Conservation (phyloP, 2,888 invertebrate genomes). For the Eueremaeus valkanovi region DNA sequence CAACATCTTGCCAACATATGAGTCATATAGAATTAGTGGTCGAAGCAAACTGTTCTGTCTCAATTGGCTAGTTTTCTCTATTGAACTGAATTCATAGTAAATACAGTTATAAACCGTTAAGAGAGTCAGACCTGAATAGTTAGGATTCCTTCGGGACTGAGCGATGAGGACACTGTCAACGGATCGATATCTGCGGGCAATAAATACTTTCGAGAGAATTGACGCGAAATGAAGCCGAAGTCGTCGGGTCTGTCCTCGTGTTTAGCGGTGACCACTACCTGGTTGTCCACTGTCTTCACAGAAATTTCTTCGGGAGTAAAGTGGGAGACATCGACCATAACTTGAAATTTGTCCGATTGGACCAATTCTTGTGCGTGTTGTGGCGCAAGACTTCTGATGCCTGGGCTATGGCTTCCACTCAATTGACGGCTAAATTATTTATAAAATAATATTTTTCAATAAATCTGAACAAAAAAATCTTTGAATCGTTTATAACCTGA, state of each 20-base stretch:
- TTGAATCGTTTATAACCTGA: conserved; percentile 12
- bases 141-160: conserved; percentile 46
- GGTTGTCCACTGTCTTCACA: conserved; percentile 46
- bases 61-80: too few species aligned
- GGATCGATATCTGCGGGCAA: conserved; percentile 45
- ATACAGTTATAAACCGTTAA: too few species aligned
- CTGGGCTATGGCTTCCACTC: not conserved
- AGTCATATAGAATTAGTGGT: too few species aligned
- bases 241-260: conserved; percentile 48
- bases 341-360: conserved; percentile 39
- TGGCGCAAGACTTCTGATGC: not conserved
- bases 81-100: too few species aligned
- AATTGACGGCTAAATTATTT: conserved; percentile 12
- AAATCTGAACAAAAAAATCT: too few species aligned
- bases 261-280: conserved; percentile 45
- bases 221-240: conserved; percentile 46
- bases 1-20: too few species aligned
- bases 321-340: conserved; percentile 47
- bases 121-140: conserved; percentile 39
- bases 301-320: conserved; percentile 48
- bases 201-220: conserved; percentile 46
- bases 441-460: too few species aligned
- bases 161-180: conserved; percentile 45
- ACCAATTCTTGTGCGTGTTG: not conserved
- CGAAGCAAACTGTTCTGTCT: too few species aligned